Conservation (phyloP, 2,888 invertebrate species). For the Leptopilina syphax region DNA sequence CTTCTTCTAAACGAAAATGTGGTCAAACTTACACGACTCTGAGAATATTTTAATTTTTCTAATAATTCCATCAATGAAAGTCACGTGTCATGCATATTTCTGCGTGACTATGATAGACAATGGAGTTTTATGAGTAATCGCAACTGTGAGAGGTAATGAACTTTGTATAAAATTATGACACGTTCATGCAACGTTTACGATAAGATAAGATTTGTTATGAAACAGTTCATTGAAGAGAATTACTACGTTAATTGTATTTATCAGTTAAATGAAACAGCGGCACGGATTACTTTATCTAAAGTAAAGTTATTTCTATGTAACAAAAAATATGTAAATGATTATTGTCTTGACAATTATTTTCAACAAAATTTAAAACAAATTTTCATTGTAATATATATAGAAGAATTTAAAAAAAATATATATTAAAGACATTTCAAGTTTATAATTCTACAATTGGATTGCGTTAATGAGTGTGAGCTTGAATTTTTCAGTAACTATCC, state of each 20-base stretch:
- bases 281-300: neutral
- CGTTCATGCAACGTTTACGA: slow-evolving; percentile 7
- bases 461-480: neutral
- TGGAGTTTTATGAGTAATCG: slow-evolving; percentile 7
- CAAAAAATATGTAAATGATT: neutral
- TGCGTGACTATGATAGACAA: neutral
- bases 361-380: neutral
- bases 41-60: neutral
- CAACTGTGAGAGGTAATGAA: slow-evolving; percentile 11
- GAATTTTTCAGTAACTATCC: neutral
- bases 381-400: neutral
- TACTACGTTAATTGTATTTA: neutral
- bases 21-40: neutral
- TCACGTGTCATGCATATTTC: slow-evolving; percentile 11
- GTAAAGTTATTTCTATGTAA: neutral
- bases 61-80: slow-evolving; percentile 1
- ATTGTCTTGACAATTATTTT: neutral
- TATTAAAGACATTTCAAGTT: neutral
- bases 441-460: neutral
- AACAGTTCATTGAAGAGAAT: slow-evolving; percentile 23
- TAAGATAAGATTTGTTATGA: slow-evolving; percentile 36
- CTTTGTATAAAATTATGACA: slow-evolving; percentile 23
- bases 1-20: neutral
- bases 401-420: neutral
- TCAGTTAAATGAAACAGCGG: neutral